Conservation (phyloP, 1,140 invertebrate species). For the Anastrepha obliqua region DNA sequence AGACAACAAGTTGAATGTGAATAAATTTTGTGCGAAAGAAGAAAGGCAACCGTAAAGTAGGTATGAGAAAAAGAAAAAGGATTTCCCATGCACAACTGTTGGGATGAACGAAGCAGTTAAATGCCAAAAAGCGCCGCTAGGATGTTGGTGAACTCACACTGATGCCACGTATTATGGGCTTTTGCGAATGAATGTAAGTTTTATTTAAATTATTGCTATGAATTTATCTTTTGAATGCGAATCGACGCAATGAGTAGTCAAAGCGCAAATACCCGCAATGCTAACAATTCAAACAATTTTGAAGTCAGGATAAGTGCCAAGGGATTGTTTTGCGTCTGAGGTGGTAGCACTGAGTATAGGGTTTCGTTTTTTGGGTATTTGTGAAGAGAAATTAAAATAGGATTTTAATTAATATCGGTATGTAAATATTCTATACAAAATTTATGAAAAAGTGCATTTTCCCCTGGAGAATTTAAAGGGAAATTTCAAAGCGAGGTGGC, state of each 20-base stretch:
- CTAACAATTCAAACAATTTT: conserved; percentile 32
- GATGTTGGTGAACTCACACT: not conserved
- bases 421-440: no score
- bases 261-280: conserved; percentile 36
- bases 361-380: not conserved
- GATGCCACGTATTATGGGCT: not conserved
- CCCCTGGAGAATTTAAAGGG: no score
- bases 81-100: conserved; percentile 1
- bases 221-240: conserved; percentile 38
- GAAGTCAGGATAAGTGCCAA: conserved; percentile 21
- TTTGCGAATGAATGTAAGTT: conserved; percentile 39
- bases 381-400: no score
- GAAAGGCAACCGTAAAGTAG: not conserved
- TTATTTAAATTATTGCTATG: conserved; percentile 52
- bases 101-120: not conserved
- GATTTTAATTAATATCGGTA: no score
- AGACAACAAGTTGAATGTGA: conserved; percentile 35
- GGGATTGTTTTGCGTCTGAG: conserved; percentile 1
- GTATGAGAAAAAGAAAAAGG: not conserved
- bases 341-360: not conserved
- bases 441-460: no score
- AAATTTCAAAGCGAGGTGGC: no score
- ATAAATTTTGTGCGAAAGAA: not conserved
- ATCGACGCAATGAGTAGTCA: conserved; percentile 7
- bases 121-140: conserved; percentile 10